Percentiles rank a stretch among this genome's conserved stretches.
Evolutionary conservation across 2,113 vertebrate species (phyloP).

Genomic region (Petrocephalus microphthalmus): DNA sequence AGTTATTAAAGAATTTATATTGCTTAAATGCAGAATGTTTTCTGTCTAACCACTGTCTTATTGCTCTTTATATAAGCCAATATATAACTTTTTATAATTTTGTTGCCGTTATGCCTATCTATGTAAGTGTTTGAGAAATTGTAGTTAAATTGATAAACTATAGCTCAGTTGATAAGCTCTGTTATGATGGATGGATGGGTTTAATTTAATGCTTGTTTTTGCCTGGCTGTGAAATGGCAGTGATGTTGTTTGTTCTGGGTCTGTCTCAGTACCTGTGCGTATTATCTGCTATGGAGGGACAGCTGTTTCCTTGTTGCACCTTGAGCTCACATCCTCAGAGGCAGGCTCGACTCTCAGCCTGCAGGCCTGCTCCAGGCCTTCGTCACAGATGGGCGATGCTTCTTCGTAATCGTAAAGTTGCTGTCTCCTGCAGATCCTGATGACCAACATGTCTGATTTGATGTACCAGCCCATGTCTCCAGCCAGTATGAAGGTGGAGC

Average conservation of each 20-base stretch:
- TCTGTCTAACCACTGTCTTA: not conserved
- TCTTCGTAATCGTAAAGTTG: not conserved
- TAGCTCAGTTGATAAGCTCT: not conserved
- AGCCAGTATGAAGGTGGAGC: constrained; percentile 61
- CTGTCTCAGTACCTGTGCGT: too few relatives aligned
- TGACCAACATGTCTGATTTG: constrained; percentile 39
- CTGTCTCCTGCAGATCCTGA: constrained; percentile 35
- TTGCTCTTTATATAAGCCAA: not conserved
- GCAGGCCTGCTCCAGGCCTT: too few relatives aligned
- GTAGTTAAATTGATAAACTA: not conserved
- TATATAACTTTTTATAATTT: not conserved
- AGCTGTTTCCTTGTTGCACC: not conserved
- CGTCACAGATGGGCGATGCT: not conserved
- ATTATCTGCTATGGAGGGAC: too few relatives aligned
- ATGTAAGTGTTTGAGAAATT: too few relatives aligned
- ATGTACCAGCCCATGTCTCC: constrained; percentile 49
- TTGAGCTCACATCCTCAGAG: not conserved
- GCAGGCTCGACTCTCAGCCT: too few relatives aligned
- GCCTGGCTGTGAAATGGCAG: not conserved
- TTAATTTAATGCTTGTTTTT: not conserved
- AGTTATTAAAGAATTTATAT: not conserved
- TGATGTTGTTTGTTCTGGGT: not conserved
- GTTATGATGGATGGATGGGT: not conserved
- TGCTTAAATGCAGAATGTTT: not conserved
- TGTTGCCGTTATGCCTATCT: too few relatives aligned